These are phyloP conservation scores for Drepana arcuata DNA, from an alignment of 1,140 invertebrate genomes.

Conservation along the genomic window DNA sequence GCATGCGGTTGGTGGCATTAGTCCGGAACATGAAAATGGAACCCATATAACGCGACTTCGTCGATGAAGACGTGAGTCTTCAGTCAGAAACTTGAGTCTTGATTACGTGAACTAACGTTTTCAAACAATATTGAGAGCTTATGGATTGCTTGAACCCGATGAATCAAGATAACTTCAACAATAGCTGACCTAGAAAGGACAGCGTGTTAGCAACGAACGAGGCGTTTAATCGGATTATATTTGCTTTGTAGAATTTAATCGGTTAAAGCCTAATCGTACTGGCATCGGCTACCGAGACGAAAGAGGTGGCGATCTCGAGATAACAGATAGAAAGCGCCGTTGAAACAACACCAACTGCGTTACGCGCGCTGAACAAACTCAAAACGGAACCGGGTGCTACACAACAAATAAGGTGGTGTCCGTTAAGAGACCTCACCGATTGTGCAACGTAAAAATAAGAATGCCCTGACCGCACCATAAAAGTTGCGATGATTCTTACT, in stretches of 20 bases:
- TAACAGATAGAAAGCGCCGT: slow-evolving; percentile 62
- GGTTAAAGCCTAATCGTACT: slow-evolving; percentile 33
- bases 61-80: slow-evolving; percentile 11
- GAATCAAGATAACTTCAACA: slow-evolving; percentile 14
- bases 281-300: slow-evolving; percentile 37
- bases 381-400: slow-evolving; percentile 24
- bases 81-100: slow-evolving; percentile 8
- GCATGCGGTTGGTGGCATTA: slow-evolving; percentile 23
- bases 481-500: no score
- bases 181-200: slow-evolving; percentile 20
- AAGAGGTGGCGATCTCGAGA: slow-evolving; percentile 44
- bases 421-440: slow-evolving; percentile 4
- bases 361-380: slow-evolving; percentile 49
- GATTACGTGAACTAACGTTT: no score
- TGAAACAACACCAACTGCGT: slow-evolving; percentile 51
- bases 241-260: slow-evolving; percentile 36
- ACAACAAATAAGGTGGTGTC: slow-evolving; percentile 27
- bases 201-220: slow-evolving; percentile 19
- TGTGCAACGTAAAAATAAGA: no score
- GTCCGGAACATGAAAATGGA: slow-evolving; percentile 19
- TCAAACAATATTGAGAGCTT: no score
- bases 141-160: no score
- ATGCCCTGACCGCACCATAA: no score
- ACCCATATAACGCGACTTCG: slow-evolving; percentile 22
- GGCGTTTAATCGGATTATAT: slow-evolving; percentile 31